These are phyloP conservation scores for Ranitomeya imitator DNA, from an alignment of 2,113 vertebrate genomes.

Conservation along the genomic window DNA sequence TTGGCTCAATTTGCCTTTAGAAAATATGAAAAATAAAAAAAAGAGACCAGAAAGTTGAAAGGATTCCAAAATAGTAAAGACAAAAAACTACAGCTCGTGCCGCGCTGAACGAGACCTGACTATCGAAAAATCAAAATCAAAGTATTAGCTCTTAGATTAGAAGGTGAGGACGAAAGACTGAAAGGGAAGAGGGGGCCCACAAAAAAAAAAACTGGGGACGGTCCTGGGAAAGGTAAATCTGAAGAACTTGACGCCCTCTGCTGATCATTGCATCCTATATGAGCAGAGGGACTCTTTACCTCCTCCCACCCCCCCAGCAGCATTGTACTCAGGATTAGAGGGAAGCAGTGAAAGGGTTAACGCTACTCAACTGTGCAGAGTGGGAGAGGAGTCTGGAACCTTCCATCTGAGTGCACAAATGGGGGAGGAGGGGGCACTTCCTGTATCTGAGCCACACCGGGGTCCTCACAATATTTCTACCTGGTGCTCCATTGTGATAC, in stretches of 20 bases:
- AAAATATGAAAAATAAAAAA: too few species aligned
- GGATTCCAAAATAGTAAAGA: too few species aligned
- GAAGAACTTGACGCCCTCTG: neutral
- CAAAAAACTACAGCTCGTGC: too few species aligned
- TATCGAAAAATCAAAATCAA: too few species aligned
- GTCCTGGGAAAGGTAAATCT: neutral
- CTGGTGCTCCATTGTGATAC: neutral
- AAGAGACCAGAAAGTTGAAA: too few species aligned
- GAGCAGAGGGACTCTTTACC: neutral
- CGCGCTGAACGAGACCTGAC: too few species aligned
- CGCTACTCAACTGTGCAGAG: slow-evolving; percentile 23
- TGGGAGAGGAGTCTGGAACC: slow-evolving; percentile 54
- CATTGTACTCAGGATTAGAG: neutral
- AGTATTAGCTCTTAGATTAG: too few species aligned
- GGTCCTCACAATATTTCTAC: neutral
- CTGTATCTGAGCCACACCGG: slow-evolving; percentile 31
- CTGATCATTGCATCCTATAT: neutral
- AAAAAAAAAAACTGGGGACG: too few species aligned
- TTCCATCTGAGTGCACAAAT: slow-evolving; percentile 51
- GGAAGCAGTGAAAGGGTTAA: slow-evolving; percentile 42
- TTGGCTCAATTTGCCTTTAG: too few species aligned
- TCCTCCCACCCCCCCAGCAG: neutral
- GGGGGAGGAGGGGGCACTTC: slow-evolving; percentile 56
- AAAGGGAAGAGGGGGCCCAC: too few species aligned
- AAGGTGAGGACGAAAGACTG: too few species aligned